phyloP scores from a whole-genome alignment of 2,113 vertebrate species.

The Neopipo cinnamomea region DNA sequence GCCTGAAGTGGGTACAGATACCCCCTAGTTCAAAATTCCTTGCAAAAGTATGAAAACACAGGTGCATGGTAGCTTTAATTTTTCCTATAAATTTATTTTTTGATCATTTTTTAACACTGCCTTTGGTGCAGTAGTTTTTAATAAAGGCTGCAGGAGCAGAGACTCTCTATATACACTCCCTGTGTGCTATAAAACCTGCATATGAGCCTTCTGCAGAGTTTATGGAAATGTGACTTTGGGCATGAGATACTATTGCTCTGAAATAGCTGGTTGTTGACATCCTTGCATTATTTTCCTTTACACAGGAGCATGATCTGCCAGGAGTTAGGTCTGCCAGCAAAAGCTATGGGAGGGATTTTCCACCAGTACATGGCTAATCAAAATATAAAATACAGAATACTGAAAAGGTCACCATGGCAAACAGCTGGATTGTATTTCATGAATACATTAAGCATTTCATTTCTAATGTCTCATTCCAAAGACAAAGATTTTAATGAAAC shows the following conservation, averaged over 20 bases:
- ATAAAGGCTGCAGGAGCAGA: neutral
- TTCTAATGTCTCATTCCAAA: slow-evolving; percentile 17
- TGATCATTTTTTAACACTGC: neutral
- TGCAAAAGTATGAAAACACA: neutral
- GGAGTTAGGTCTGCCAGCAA: neutral
- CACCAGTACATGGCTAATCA: slow-evolving; percentile 14
- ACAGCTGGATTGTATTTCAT: slow-evolving; percentile 20
- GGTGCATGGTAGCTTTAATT: neutral
- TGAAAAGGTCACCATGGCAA: slow-evolving; percentile 64
- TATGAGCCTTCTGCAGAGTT: neutral
- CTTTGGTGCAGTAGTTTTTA: neutral
- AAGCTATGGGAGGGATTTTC: neutral
- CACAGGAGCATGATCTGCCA: neutral
- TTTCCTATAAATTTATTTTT: neutral
- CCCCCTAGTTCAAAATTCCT: neutral
- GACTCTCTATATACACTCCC: neutral
- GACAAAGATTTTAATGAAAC: slow-evolving; percentile 46
- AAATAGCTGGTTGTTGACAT: neutral
- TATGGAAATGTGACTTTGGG: neutral
- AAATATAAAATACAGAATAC: slow-evolving; percentile 31
- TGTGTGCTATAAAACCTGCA: neutral
- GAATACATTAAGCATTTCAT: slow-evolving; percentile 35
- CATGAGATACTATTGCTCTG: neutral
- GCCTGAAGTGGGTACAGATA: neutral
- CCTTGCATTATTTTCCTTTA: neutral